Percentiles rank a stretch among this genome's conserved stretches.
phyloP scores from a whole-genome alignment of 1,140 invertebrate genomes.

The Lycorma delicatula region DNA sequence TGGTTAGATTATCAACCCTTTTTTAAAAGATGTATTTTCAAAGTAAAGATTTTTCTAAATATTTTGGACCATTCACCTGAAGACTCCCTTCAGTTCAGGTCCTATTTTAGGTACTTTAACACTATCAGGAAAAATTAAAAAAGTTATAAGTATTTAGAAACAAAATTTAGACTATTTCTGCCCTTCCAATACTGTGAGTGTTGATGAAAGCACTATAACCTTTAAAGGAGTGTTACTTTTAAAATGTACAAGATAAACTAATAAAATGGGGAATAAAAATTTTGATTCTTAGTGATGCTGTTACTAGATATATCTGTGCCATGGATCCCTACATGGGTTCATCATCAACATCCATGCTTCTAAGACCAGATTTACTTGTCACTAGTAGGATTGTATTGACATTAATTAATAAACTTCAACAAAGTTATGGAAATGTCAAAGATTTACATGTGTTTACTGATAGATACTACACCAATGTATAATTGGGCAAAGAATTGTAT shows the following conservation, averaged over 20 bases:
- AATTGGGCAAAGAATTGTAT: slow-evolving; percentile 8
- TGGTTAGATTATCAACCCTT: slow-evolving; percentile 6
- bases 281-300: slow-evolving; percentile 5
- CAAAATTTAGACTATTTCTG: slow-evolving; percentile 1
- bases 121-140: slow-evolving; percentile 5
- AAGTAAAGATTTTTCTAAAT: slow-evolving; percentile 8
- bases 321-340: slow-evolving; percentile 12
- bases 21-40: slow-evolving; percentile 10
- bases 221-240: slow-evolving; percentile 15
- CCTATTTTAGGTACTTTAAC: neutral
- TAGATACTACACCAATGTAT: slow-evolving; percentile 13
- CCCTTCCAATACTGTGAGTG: slow-evolving; percentile 5
- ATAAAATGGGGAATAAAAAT: slow-evolving; percentile 13
- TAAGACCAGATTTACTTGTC: slow-evolving; percentile 7
- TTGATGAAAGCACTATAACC: slow-evolving; percentile 10
- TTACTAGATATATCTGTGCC: slow-evolving; percentile 9
- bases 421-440: slow-evolving; percentile 7
- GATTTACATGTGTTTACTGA: slow-evolving; percentile 9
- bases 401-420: slow-evolving; percentile 4
- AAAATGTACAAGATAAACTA: slow-evolving; percentile 12
- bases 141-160: slow-evolving; percentile 6
- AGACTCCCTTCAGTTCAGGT: neutral
- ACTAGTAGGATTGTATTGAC: slow-evolving; percentile 8
- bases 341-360: neutral
- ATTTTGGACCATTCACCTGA: slow-evolving; percentile 11